phyloP scores from a whole-genome alignment of 2,888 invertebrate genomes.

The Pheosia tremula region DNA sequence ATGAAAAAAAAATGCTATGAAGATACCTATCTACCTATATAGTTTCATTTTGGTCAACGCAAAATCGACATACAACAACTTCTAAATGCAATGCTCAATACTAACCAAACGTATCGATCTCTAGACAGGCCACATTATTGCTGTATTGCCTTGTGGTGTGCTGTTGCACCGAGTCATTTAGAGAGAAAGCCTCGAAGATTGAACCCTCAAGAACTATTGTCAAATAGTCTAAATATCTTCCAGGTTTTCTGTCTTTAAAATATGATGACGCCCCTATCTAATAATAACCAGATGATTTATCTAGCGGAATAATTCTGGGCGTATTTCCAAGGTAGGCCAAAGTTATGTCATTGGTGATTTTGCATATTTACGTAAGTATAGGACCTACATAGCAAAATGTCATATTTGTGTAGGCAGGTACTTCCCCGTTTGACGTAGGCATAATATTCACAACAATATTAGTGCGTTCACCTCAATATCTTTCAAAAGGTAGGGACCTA shows the following conservation, averaged over 20 bases:
- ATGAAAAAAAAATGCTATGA: background rate
- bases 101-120: too few relatives aligned
- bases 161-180: background rate
- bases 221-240: background rate
- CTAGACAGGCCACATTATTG: too few relatives aligned
- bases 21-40: background rate
- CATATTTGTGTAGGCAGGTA: conserved; percentile 10
- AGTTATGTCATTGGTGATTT: conserved; percentile 40
- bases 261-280: conserved; percentile 35
- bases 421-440: conserved; percentile 7
- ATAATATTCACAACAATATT: conserved; percentile 8
- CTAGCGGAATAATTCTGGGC: conserved; percentile 55
- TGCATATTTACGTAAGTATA: conserved; percentile 34
- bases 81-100: too few relatives aligned
- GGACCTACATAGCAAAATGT: conserved; percentile 27
- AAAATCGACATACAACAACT: too few relatives aligned
- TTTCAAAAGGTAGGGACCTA: conserved; percentile 9
- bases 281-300: conserved; percentile 48
- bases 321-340: conserved; percentile 58
- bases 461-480: conserved; percentile 6
- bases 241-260: conserved; percentile 28
- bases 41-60: too few relatives aligned
- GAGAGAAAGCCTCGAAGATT: too few relatives aligned
- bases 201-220: too few relatives aligned
- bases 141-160: too few relatives aligned